Conservation (phyloP, 2,113 vertebrate species). For the Ascaphus truei region DNA sequence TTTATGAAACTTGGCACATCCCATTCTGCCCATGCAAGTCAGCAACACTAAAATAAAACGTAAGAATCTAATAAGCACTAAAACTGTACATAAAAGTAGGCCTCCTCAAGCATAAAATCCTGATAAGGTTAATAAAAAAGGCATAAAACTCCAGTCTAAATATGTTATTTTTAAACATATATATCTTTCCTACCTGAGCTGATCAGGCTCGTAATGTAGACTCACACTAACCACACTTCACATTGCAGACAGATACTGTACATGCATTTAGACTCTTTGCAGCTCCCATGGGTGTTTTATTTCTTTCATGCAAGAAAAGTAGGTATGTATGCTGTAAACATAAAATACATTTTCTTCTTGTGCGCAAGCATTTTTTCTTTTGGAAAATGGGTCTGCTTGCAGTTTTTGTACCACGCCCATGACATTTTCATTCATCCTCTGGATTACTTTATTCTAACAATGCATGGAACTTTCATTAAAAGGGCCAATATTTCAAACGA, state of each 20-base stretch:
- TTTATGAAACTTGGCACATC: background rate
- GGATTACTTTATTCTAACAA: background rate
- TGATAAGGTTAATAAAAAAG: conserved; percentile 23
- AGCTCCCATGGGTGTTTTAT: background rate
- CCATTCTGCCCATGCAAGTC: background rate
- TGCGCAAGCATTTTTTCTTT: background rate
- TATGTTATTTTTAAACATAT: conserved; percentile 6
- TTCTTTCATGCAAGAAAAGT: background rate
- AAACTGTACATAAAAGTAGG: background rate
- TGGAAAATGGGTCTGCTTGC: background rate
- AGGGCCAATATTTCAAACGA: background rate
- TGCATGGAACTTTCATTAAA: background rate
- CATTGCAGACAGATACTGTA: background rate
- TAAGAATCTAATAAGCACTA: background rate
- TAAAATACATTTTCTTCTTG: background rate
- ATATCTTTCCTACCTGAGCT: background rate
- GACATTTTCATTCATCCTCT: background rate
- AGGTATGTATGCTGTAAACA: background rate
- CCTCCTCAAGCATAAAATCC: background rate
- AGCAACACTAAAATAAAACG: background rate
- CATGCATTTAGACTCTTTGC: background rate
- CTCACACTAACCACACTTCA: background rate
- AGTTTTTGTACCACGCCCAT: background rate
- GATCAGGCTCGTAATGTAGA: background rate
- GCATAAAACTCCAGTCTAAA: conserved; percentile 5